phyloP scores from a whole-genome alignment of 2,888 invertebrate genomes.

The Linnaemya tessellans region DNA sequence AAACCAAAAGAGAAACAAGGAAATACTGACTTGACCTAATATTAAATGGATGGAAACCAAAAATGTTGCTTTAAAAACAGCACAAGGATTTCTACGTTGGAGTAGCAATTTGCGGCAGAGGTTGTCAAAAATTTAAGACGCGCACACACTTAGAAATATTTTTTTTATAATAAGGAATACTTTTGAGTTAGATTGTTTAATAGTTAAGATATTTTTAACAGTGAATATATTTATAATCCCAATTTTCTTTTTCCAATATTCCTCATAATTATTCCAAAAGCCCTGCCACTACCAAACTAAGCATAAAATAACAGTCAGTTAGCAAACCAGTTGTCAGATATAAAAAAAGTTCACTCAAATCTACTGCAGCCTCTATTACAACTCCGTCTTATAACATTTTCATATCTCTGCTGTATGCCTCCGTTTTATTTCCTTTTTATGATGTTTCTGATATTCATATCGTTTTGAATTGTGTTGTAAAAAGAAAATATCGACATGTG shows the following conservation, averaged over 20 bases:
- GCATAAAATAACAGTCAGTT: too few relatives aligned
- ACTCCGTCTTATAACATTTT: too few relatives aligned
- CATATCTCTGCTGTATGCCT: too few relatives aligned
- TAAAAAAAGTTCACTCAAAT: too few relatives aligned
- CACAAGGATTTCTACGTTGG: slow-evolving; percentile 56
- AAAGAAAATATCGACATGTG: background rate
- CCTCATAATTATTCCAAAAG: too few relatives aligned
- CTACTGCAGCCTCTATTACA: too few relatives aligned
- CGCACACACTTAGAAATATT: slow-evolving; percentile 28
- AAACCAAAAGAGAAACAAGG: slow-evolving; percentile 21
- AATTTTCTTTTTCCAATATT: too few relatives aligned
- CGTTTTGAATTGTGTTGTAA: background rate
- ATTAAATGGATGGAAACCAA: slow-evolving; percentile 48
- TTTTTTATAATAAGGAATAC: slow-evolving; percentile 19
- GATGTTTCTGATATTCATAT: background rate
- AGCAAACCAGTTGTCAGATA: too few relatives aligned
- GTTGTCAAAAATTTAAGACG: slow-evolving; percentile 57
- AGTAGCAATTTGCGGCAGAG: slow-evolving; percentile 64
- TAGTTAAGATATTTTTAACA: too few relatives aligned
- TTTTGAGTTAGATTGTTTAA: too few relatives aligned
- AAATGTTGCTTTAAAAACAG: slow-evolving; percentile 21
- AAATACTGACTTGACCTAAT: slow-evolving; percentile 70
- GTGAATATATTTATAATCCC: too few relatives aligned
- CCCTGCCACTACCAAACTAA: too few relatives aligned
- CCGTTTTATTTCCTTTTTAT: background rate